Evolutionary conservation across 2,113 vertebrate species (phyloP), one percentile per base, ranked within the genome.

Genomic region (Cricetomys ansorgei): DNA sequence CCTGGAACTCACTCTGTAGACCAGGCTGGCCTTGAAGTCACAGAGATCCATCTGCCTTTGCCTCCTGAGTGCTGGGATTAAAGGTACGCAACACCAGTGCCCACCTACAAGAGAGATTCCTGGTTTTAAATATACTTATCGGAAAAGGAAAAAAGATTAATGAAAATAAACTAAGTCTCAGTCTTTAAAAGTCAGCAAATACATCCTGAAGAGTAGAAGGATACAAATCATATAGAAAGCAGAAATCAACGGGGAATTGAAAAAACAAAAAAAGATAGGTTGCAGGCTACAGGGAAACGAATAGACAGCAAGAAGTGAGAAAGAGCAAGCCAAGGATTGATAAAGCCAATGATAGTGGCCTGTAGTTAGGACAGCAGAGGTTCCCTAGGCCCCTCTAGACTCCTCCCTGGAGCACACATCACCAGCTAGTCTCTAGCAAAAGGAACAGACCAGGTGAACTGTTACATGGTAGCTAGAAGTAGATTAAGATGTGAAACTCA

Each of bases 401-500:
- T 75, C 62, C 65, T 91, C 83, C 55, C 84, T 94, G 84, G 95
- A 93, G 91, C 84, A 88, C 88, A 86, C 92, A 94, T 77, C 69
- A 80, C 53, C 73, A 37, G 89, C 95, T 53, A 65, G 88, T 94
- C 48, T 96, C 88, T 92, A 88, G 91, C 79, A 92, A 93, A 97
- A 67, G 85, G 94, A 79, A 94, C 79, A 73, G 88, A 87, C 93
- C 97, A 93, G 83, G 79, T 72, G 95, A 70, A 96, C 96, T 92
- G 99, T 99, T 99, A 99, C 99, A 98, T 99, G 99, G 92, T 98
- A 99, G 94, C 99, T 99, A 93, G 99, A 99, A 96, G 99, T 99
- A 98, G 99, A 99, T 98, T 99, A 99, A 98, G 99, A 99, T 98
- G 99, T 99, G 96, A 99, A 99, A 98, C 99, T 98, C 77, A 99